Percentiles rank a stretch among this genome's conserved stretches.
These are phyloP conservation scores for Ceramica pisi DNA, from an alignment of 2,888 invertebrate species.

Conservation along the genomic window DNA sequence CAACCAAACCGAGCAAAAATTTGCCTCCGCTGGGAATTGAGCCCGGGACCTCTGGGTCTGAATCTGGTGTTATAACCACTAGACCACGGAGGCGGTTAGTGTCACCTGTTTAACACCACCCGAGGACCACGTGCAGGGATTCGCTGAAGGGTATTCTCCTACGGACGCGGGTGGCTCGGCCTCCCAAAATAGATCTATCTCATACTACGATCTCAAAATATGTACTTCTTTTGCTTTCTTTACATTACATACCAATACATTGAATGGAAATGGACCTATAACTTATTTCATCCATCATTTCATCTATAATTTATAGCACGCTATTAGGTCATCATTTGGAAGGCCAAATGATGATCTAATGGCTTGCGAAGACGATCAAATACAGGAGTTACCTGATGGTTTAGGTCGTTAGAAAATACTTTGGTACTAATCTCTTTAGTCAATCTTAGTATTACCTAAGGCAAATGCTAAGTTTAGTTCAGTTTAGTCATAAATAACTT, in stretches of 20 bases:
- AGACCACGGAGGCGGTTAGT: too few relatives aligned
- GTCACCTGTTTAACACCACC: too few relatives aligned
- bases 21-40: too few relatives aligned
- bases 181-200: too few relatives aligned
- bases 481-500: not conserved
- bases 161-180: too few relatives aligned
- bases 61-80: too few relatives aligned
- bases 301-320: conserved; percentile 14
- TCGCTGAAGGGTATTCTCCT: too few relatives aligned
- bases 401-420: conserved; percentile 50
- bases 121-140: too few relatives aligned
- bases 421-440: conserved; percentile 29
- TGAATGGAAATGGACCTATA: not conserved
- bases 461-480: not conserved
- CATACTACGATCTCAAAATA: too few relatives aligned
- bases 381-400: conserved; percentile 15
- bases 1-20: too few relatives aligned
- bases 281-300: conserved; percentile 15
- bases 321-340: too few relatives aligned
- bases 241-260: not conserved
- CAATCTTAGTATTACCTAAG: not conserved
- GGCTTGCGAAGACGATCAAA: conserved; percentile 9
- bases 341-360: conserved; percentile 18
- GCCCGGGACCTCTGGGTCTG: too few relatives aligned
- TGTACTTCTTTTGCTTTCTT: not conserved